Base-by-base conservation (phyloP, 2,888 invertebrate genomes). In the Chirona hameri region DNA sequence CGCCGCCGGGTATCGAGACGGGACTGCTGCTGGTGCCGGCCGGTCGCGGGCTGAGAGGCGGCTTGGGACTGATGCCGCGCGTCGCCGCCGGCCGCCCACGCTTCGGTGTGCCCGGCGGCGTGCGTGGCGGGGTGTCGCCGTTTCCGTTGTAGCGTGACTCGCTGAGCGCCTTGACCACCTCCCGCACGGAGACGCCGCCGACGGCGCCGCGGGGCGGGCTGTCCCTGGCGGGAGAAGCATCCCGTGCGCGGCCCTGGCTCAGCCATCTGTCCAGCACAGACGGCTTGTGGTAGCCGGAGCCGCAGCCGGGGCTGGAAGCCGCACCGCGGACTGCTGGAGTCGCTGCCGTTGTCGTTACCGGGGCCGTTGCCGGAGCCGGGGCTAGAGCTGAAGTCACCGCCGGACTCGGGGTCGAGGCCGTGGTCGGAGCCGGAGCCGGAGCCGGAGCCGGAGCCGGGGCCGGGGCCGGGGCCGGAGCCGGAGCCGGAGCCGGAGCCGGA, bases 111-210 rank as follows among this genome's bases (percentile, higher is more conserved):
- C 84, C 84, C 21, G 92, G 92, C 15, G 89, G 89, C 0, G 93
- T 93, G 81, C 92, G 91, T 7, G 93, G 92, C 12, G 93, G 93
- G 0, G 93, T 93, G 0, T 91, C 91, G 57, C 92, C 92, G 87
- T 94, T 94, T 3, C 94, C 94, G 88, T 94, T 95, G n/a, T 92
- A 92, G 81, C 93, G 90, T 83, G 92, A 91, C 87, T 93, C 93
- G 0, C 93, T 93, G 87, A 94, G 91, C 0, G 91, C 92, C 86
- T 93, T 92, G 7, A 93, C 93, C 82, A 93, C 88, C 85, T 93
- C 93, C 84, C 93, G 92, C 24, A 93, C 93, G 0, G 93, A 93
- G 1, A 92, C 91, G 0, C 92, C 92, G 29, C 90, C 90, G 83
- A 91, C 88, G 9, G 91, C 88, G 10, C 31, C 31, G 9, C 29